Base-by-base conservation (phyloP, 2,797 vertebrate species). In the Merluccius polli region DNA sequence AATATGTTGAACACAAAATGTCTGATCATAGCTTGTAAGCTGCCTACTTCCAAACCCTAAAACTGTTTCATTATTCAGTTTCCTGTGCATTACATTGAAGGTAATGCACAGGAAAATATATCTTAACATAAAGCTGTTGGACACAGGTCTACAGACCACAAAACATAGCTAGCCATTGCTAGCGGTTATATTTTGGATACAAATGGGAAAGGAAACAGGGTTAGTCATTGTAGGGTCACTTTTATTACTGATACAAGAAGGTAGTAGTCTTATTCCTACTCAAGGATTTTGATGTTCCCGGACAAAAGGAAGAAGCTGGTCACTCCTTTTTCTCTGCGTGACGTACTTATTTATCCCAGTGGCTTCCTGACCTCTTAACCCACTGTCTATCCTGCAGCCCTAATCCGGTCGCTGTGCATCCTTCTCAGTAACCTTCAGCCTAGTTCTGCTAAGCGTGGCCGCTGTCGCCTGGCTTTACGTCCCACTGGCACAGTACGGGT, bases 281-380 rank as follows among this genome's bases (percentile, higher is more conserved):
- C 8, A 10, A 16, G 2, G 31, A 18, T 44, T 72, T 71, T 2
- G 9, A n/a, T 29, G 36, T 16, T 13, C 8, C 35, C 12, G 36
- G n/a, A 27, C 24, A 27, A 12, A 27, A 65, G 4, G n/a, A 27
- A 24, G 3, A 41, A 27, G 27, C 18, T 8, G 11, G 31, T 65
- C 52, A 73, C 44, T 32, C 27, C 73, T 36, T 52, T 27, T 41
- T 44, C n/a, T 65, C 68, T 33, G 41, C 59, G 73, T 77, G 70
- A 81, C 74, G 65, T 67, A 71, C 70, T 74, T 73, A 71, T 69
- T 74, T 73, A 77, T 35, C 52, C 33, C 63, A 13, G 74, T 83
- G 75, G 81, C 77, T 84, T 81, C 70, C 59, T 90, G 75, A 90
- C 88, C 89, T 86, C 79, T 85, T 89, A 80, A 91, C 91, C 87